phyloP scores from a whole-genome alignment of 2,888 invertebrate species.

The Xestia c-nigrum region DNA sequence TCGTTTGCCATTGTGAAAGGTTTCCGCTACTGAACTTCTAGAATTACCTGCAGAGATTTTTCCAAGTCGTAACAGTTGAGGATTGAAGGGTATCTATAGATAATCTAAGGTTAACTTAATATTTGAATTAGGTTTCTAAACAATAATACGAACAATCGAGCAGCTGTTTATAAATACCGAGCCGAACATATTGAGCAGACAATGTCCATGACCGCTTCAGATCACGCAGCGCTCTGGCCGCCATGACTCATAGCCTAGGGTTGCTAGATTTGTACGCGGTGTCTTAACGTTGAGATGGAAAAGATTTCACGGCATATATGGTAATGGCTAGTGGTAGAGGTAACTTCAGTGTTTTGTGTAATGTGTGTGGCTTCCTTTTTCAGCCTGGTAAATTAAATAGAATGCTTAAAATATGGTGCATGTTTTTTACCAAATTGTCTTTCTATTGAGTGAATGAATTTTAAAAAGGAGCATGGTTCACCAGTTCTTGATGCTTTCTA shows the following conservation, averaged over 20 bases:
- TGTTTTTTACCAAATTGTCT: no score
- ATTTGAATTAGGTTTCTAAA: constrained; percentile 45
- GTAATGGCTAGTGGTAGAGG: neutral
- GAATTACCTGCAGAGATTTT: neutral
- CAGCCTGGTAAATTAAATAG: neutral
- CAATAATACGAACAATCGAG: constrained; percentile 49
- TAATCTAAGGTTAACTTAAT: constrained; percentile 33
- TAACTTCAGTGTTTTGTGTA: neutral
- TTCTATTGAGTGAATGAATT: no score
- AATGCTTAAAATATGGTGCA: neutral
- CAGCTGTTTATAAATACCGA: constrained; percentile 68
- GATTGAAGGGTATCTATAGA: neutral
- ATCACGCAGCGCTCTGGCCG: constrained; percentile 49
- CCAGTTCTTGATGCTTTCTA: no score
- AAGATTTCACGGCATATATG: constrained; percentile 33
- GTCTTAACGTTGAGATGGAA: constrained; percentile 16
- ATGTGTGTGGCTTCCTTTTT: neutral
- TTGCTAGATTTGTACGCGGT: constrained; percentile 48
- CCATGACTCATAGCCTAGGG: constrained; percentile 60
- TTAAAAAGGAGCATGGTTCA: no score
- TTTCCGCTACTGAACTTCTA: neutral
- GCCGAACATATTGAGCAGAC: constrained; percentile 59
- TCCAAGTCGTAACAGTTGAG: neutral
- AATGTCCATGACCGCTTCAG: constrained; percentile 67
- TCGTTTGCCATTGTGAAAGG: neutral